Evolutionary conservation across 2,888 invertebrate genomes (phyloP).

Genomic region (Leucophora obtusa): DNA sequence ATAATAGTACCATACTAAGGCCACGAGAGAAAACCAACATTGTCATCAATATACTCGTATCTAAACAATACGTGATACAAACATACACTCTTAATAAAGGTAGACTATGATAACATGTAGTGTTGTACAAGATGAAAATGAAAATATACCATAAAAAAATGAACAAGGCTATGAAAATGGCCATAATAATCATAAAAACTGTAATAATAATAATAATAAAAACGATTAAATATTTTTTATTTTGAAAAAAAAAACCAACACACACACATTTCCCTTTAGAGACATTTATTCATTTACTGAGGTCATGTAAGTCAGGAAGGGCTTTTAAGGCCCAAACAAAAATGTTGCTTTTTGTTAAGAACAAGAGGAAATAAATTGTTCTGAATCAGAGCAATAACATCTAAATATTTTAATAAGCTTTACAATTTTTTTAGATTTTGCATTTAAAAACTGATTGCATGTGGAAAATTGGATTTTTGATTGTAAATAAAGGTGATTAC

Average conservation of each 20-base stretch:
- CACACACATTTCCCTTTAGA: background rate
- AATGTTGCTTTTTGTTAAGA: background rate
- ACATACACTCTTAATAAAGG: background rate
- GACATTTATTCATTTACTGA: background rate
- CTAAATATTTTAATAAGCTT: too few species aligned
- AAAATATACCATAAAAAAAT: conserved; percentile 17
- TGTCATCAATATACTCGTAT: background rate
- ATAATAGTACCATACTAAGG: background rate
- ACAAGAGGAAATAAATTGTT: too few species aligned
- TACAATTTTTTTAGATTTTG: too few species aligned
- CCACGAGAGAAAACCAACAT: background rate
- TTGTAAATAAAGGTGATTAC: too few species aligned
- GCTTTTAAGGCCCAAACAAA: background rate
- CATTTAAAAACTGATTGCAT: too few species aligned
- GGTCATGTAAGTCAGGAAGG: background rate
- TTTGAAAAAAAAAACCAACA: background rate
- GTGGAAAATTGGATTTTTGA: too few species aligned
- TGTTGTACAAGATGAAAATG: background rate
- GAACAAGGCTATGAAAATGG: conserved; percentile 29
- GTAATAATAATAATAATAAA: conserved; percentile 59
- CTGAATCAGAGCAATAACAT: too few species aligned
- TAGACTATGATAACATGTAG: background rate
- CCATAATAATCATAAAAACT: conserved; percentile 54
- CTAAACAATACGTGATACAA: background rate
- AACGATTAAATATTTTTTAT: conserved; percentile 56